Percentiles rank a stretch among this genome's conserved stretches.
These are phyloP conservation scores for Dryobota labecula DNA, from an alignment of 2,888 invertebrate species.

Conservation along the genomic window DNA sequence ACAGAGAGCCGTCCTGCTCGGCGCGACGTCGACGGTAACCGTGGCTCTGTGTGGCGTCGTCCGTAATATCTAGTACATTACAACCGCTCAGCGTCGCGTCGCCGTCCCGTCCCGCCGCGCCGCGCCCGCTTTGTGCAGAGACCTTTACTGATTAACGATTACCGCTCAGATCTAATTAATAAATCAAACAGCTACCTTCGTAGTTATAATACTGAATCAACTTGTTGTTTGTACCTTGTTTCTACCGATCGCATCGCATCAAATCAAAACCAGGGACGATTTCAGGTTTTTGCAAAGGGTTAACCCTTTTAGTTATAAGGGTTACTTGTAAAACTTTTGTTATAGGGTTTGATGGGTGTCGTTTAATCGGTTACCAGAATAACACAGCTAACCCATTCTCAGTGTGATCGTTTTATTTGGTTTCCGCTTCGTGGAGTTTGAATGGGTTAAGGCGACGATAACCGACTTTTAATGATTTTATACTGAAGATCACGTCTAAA, in stretches of 20 bases:
- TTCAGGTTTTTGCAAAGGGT: not conserved
- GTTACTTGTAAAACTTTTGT: conserved; percentile 1
- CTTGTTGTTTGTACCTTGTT: conserved; percentile 21
- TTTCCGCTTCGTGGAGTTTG: not conserved
- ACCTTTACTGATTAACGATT: conserved; percentile 5
- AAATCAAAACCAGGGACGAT: not conserved
- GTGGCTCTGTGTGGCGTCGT: too few relatives aligned
- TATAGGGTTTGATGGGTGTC: not conserved
- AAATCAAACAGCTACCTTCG: conserved; percentile 7
- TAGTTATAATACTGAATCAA: not conserved
- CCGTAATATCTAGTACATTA: too few relatives aligned
- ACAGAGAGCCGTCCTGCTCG: too few relatives aligned
- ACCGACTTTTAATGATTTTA: too few relatives aligned
- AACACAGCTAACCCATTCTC: not conserved
- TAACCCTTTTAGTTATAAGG: not conserved
- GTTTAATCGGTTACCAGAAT: not conserved
- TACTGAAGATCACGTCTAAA: too few relatives aligned
- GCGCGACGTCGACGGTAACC: too few relatives aligned
- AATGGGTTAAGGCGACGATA: too few relatives aligned
- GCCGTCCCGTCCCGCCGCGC: too few relatives aligned
- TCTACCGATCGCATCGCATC: conserved; percentile 4
- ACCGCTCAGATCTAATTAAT: conserved; percentile 16
- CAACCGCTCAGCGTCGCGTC: too few relatives aligned
- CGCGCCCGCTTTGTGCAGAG: too few relatives aligned
- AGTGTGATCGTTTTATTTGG: not conserved